Evolutionary conservation across 2,888 invertebrate genomes (phyloP).

Genomic region (Scrobipalpa costella): DNA sequence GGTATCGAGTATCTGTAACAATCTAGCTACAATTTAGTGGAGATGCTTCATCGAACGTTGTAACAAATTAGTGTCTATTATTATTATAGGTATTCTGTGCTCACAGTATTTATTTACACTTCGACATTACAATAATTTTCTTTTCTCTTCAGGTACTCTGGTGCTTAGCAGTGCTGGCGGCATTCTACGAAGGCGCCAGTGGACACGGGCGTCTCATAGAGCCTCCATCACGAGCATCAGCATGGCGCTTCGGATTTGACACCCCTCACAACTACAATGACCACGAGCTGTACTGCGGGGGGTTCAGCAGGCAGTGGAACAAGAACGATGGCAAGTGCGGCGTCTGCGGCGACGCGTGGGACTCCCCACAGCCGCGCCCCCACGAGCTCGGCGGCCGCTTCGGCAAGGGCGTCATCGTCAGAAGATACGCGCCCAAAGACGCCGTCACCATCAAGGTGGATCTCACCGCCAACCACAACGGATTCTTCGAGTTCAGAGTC

Average conservation of each 20-base stretch:
- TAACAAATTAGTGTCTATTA: no score
- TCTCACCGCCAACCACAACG: conserved; percentile 93
- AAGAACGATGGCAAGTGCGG: conserved; percentile 92
- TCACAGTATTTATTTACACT: no score
- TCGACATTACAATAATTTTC: not conserved
- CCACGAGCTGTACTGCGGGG: conserved; percentile 93
- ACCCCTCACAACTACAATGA: conserved; percentile 95
- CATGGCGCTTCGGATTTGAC: conserved; percentile 94
- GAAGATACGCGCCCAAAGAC: conserved; percentile 86
- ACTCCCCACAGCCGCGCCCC: conserved; percentile 84
- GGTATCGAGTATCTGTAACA: no score
- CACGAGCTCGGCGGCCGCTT: conserved; percentile 93
- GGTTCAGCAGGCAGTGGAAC: conserved; percentile 91
- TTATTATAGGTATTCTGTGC: no score
- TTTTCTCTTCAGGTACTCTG: conserved; percentile 63
- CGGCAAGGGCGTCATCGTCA: conserved; percentile 90
- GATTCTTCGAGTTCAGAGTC: conserved; percentile 91
- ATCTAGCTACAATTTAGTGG: no score
- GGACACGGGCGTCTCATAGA: conserved; percentile 90
- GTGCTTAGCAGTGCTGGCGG: conserved; percentile 57
- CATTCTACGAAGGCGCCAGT: conserved; percentile 59
- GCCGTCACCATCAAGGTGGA: conserved; percentile 88
- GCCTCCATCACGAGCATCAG: conserved; percentile 92
- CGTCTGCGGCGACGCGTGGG: conserved; percentile 93
- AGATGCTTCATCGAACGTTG: no score